Evolutionary conservation across 2,113 vertebrate genomes (phyloP).

Genomic region (Nyctibius bracteatus): DNA sequence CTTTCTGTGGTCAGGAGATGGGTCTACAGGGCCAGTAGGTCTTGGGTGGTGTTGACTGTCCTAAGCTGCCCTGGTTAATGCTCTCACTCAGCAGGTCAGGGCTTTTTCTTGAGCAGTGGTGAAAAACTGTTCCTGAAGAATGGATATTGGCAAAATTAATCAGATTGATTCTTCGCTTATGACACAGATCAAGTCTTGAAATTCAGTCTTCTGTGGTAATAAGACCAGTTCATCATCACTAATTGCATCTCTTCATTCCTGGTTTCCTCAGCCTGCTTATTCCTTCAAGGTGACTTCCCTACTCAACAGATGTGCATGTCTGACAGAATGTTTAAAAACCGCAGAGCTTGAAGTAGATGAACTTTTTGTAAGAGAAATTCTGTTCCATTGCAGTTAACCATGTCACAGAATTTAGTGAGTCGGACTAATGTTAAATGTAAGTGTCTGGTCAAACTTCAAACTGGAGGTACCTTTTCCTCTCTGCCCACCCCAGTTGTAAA

Average conservation of each 20-base stretch:
- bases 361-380: neutral
- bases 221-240: slow-evolving; percentile 29
- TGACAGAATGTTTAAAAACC: neutral
- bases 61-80: neutral
- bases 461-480: neutral
- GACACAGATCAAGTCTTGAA: slow-evolving; percentile 30
- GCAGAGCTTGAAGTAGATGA: neutral
- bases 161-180: slow-evolving; percentile 30
- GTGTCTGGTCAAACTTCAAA: neutral
- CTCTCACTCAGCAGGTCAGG: neutral
- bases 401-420: neutral
- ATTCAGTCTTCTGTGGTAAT: slow-evolving; percentile 23
- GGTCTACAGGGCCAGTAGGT: neutral
- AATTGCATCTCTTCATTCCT: neutral
- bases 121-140: neutral
- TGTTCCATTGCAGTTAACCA: neutral
- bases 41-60: neutral
- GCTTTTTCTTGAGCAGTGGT: neutral
- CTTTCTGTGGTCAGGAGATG: neutral
- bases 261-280: neutral
- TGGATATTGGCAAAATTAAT: slow-evolving; percentile 43
- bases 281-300: slow-evolving; percentile 29
- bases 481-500: neutral
- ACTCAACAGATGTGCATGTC: neutral
- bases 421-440: neutral